Evolutionary conservation across 2,888 invertebrate genomes (phyloP).

Genomic region (Galerucella nymphaeae): DNA sequence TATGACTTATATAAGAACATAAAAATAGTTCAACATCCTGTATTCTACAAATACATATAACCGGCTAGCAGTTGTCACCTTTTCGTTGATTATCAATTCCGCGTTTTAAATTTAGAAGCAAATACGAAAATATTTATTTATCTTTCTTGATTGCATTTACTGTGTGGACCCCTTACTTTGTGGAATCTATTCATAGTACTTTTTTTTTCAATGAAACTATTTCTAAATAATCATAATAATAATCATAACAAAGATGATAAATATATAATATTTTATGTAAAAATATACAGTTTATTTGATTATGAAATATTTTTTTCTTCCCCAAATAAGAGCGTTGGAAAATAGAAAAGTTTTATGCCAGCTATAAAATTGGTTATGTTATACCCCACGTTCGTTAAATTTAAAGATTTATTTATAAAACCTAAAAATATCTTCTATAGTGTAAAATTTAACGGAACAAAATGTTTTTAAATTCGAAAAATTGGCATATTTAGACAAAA

Average conservation of each 20-base stretch:
- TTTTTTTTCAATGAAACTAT: too few relatives aligned
- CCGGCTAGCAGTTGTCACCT: conserved; percentile 14
- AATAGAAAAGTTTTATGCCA: background rate
- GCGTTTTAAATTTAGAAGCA: conserved; percentile 18
- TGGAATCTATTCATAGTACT: too few relatives aligned
- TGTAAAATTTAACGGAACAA: background rate
- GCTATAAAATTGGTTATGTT: background rate
- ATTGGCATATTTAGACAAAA: background rate
- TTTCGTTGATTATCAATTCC: conserved; percentile 10
- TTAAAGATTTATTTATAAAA: background rate
- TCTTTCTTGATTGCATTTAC: background rate
- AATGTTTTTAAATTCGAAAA: background rate
- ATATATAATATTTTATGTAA: too few relatives aligned
- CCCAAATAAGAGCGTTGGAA: background rate
- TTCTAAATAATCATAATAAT: too few relatives aligned
- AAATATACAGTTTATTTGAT: too few relatives aligned
- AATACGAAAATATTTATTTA: conserved; percentile 16
- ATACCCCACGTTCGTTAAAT: background rate
- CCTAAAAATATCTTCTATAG: background rate
- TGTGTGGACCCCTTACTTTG: too few relatives aligned
- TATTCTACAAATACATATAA: conserved; percentile 8
- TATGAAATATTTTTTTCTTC: background rate
- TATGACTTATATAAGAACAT: conserved; percentile 3
- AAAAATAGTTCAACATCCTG: conserved; percentile 16
- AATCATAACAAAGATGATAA: too few relatives aligned